Conservation (phyloP, 1,140 invertebrate species). For the Eumaeus atala region DNA sequence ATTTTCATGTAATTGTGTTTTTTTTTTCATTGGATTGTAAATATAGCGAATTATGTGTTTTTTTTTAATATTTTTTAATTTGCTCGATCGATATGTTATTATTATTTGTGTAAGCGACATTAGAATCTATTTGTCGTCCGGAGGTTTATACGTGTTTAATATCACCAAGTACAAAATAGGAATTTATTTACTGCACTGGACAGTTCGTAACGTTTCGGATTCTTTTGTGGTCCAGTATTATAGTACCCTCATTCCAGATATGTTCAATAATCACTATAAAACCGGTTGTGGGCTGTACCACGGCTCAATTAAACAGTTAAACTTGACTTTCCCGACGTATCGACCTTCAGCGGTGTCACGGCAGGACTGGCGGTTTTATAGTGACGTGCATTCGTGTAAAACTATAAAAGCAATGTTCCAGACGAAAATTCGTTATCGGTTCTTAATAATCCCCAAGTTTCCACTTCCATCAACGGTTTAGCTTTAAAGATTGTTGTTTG, state of each 20-base stretch:
- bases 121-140: slow-evolving; percentile 51
- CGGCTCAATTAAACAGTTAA: no score
- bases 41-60: slow-evolving; percentile 28
- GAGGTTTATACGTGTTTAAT: slow-evolving; percentile 38
- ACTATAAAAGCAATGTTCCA: background rate
- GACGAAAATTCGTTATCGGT: slow-evolving; percentile 48
- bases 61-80: slow-evolving; percentile 20
- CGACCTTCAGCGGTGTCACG: no score
- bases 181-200: slow-evolving; percentile 32
- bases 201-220: slow-evolving; percentile 12
- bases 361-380: no score
- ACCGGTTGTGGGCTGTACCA: no score
- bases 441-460: slow-evolving; percentile 31
- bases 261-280: slow-evolving; percentile 4
- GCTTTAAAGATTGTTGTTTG: slow-evolving; percentile 73
- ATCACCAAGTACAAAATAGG: slow-evolving; percentile 64
- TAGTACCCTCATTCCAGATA: slow-evolving; percentile 40
- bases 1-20: slow-evolving; percentile 36
- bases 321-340: no score
- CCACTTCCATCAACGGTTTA: slow-evolving; percentile 58
- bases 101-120: slow-evolving; percentile 39
- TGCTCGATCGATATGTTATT: slow-evolving; percentile 29
- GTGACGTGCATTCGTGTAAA: no score
- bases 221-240: slow-evolving; percentile 14
- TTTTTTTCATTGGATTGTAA: slow-evolving; percentile 40